Base-by-base conservation (phyloP, 2,797 vertebrate species). In the Melanotaenia nigrans region DNA sequence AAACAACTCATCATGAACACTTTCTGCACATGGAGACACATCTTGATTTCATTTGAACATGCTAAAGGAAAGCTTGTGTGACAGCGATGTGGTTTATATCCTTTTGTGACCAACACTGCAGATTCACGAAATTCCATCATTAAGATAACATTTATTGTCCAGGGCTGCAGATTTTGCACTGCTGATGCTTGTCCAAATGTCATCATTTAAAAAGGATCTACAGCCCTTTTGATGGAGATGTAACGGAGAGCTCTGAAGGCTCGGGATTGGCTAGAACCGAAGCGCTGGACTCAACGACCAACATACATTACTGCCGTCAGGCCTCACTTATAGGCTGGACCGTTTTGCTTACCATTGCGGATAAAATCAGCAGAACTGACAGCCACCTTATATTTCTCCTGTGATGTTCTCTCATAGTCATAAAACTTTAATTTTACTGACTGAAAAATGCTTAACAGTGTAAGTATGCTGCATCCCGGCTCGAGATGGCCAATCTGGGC, bases 351-450 rank as follows among this genome's bases (percentile, higher is more conserved):
- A 22, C 61, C 56, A 9, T 49, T 3, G 57, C 73, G 18, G 67
- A 74, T 70, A 38, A 75, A 69, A 79, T 77, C 76, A 57, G 82
- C 70, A 58, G 68, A 2, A 55, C 74, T 47, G 76, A 85, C 85
- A 70, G 68, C 62, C 68, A 5, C 63, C 61, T 65, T 57, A 49
- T 61, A 75, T 81, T 83, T 78, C 62, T 61, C 58, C 12, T 3
- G 6, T 13, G 74, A 72, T 71, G 72, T 77, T 63, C 71, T 61
- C 45, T 66, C 68, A 1, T 5, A 11, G 72, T 68, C 84, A 32
- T 89, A 88, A 89, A 90, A 89, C 77, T 85, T 89, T 89, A 24
- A 83, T 84, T 87, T 86, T 77, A 85, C 81, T 35, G 78, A 74
- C 78, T 68, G 80, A 86, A 90, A 89, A 90, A 86, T 84, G 87